phyloP scores from a whole-genome alignment of 1,140 invertebrate genomes.

The Lethrus apterus region DNA sequence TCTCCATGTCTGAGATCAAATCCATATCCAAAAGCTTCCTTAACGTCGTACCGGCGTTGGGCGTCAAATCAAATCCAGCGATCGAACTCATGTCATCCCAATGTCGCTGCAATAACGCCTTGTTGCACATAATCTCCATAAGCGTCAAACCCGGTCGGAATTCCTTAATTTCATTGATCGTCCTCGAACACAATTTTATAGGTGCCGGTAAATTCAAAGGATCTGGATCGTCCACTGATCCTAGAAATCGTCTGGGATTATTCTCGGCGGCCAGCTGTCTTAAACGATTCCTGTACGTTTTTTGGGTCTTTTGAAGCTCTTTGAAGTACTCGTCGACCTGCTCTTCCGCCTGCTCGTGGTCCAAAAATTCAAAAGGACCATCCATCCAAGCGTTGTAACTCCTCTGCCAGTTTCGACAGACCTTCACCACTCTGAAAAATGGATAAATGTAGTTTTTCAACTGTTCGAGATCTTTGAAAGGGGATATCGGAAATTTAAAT shows the following conservation, averaged over 20 bases:
- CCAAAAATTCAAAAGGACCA: conserved; percentile 79
- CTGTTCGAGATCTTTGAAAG: conserved; percentile 68
- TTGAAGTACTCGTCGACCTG: conserved; percentile 65
- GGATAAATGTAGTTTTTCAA: conserved; percentile 60
- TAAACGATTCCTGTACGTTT: conserved; percentile 70
- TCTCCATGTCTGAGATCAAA: conserved; percentile 64
- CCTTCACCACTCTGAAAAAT: conserved; percentile 57
- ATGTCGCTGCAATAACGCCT: conserved; percentile 75
- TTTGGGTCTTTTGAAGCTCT: conserved; percentile 70
- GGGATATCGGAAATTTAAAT: conserved; percentile 69
- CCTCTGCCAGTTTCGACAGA: conserved; percentile 66
- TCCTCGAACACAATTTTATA: conserved; percentile 63
- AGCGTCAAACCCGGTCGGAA: conserved; percentile 76
- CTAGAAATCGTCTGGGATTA: conserved; percentile 55
- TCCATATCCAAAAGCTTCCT: conserved; percentile 72
- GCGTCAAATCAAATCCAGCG: conserved; percentile 75
- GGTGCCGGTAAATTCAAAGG: conserved; percentile 68
- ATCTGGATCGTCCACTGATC: conserved; percentile 69
- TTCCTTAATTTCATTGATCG: conserved; percentile 66
- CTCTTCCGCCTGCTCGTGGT: conserved; percentile 62
- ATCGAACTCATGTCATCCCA: conserved; percentile 87
- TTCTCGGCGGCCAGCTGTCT: conserved; percentile 65
- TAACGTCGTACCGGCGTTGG: conserved; percentile 77
- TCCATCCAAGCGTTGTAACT: conserved; percentile 83
- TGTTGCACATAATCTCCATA: conserved; percentile 71